These are phyloP conservation scores for Orestias chungarensis DNA, from an alignment of 2,797 vertebrate species.

Conservation along the genomic window DNA sequence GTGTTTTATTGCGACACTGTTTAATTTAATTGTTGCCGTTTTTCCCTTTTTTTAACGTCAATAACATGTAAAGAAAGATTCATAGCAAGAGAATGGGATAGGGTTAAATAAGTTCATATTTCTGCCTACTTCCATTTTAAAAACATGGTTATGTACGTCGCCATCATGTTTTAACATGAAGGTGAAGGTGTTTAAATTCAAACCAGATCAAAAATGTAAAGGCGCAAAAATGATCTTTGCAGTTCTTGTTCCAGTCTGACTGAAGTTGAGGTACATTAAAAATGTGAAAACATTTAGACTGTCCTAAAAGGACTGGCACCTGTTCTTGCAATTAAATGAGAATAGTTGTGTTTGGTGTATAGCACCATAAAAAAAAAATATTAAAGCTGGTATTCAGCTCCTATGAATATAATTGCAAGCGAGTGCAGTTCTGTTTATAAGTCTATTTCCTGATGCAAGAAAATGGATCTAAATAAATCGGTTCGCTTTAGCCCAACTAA, in stretches of 20 bases:
- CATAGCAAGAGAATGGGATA: not conserved
- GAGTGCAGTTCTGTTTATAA: not conserved
- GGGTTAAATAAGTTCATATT: too few relatives aligned
- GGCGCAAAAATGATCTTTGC: not conserved
- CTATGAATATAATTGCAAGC: not conserved
- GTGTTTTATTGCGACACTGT: too few relatives aligned
- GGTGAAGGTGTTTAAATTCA: too few relatives aligned
- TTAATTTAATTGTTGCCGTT: too few relatives aligned
- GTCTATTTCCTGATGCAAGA: conserved; percentile 11
- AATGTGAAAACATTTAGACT: not conserved
- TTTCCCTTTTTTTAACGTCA: too few relatives aligned
- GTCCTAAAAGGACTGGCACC: not conserved
- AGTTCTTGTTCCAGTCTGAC: not conserved
- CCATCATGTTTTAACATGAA: too few relatives aligned
- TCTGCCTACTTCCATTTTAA: too few relatives aligned
- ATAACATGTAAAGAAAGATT: too few relatives aligned
- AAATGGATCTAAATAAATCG: conserved; percentile 5
- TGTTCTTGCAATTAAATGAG: not conserved
- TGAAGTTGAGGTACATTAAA: not conserved
- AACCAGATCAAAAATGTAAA: too few relatives aligned
- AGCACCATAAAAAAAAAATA: not conserved
- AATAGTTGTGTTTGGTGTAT: not conserved
- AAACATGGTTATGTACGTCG: too few relatives aligned
- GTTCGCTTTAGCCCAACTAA: conserved; percentile 12
- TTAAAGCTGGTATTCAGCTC: not conserved